A percentile compares a stretch with the other conserved stretches of the same genome.
These are phyloP conservation scores for Gobionotothen gibberifrons DNA, from an alignment of 2,797 vertebrate genomes.

Conservation along the genomic window DNA sequence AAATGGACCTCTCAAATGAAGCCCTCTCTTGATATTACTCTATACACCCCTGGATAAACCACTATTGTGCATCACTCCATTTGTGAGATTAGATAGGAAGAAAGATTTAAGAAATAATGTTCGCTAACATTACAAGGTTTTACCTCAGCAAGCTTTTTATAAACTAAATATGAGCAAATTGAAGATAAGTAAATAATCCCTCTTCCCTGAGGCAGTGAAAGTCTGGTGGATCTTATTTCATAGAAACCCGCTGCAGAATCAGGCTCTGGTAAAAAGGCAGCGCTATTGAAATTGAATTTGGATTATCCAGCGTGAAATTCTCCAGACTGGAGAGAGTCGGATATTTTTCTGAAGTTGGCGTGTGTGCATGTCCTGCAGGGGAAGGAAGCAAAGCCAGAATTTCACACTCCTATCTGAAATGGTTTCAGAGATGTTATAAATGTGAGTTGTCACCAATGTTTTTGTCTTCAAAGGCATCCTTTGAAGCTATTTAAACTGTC, in stretches of 20 bases:
- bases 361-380: slow-evolving; percentile 84
- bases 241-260: slow-evolving; percentile 81
- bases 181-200: slow-evolving; percentile 86
- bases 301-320: slow-evolving; percentile 86
- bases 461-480: slow-evolving; percentile 82
- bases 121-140: slow-evolving; percentile 83
- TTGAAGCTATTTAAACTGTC: slow-evolving; percentile 81
- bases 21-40: slow-evolving; percentile 60
- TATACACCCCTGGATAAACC: slow-evolving; percentile 49
- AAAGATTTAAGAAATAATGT: slow-evolving; percentile 78
- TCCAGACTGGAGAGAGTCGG: slow-evolving; percentile 81
- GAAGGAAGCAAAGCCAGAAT: slow-evolving; percentile 81
- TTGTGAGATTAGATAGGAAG: slow-evolving; percentile 76
- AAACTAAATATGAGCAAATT: slow-evolving; percentile 86
- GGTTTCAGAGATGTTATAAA: slow-evolving; percentile 84
- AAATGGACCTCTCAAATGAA: slow-evolving; percentile 68
- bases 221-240: slow-evolving; percentile 81
- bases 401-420: slow-evolving; percentile 83
- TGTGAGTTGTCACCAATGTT: slow-evolving; percentile 79
- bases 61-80: slow-evolving; percentile 68
- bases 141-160: slow-evolving; percentile 82
- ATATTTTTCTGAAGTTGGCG: slow-evolving; percentile 83
- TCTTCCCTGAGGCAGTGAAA: slow-evolving; percentile 77
- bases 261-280: slow-evolving; percentile 78
- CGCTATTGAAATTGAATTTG: slow-evolving; percentile 86